phyloP scores from a whole-genome alignment of 2,113 vertebrate genomes.

The Baryphthengus martii region DNA sequence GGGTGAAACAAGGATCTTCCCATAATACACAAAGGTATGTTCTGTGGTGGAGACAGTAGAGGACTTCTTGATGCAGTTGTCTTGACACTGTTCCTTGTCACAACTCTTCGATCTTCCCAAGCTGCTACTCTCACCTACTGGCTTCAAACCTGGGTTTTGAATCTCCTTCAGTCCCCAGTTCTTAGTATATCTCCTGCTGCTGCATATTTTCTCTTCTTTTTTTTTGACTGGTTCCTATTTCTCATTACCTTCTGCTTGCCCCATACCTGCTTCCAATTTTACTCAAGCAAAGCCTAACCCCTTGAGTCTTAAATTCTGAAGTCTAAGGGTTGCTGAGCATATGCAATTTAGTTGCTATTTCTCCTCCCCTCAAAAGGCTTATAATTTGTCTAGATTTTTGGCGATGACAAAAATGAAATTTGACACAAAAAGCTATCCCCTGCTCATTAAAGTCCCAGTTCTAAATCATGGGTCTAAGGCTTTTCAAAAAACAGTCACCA shows the following conservation, averaged over 20 bases:
- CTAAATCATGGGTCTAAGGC: conserved; percentile 22
- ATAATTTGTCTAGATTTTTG: conserved; percentile 21
- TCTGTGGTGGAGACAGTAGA: background rate
- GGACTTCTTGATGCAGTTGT: background rate
- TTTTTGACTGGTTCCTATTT: background rate
- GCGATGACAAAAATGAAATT: conserved; percentile 52
- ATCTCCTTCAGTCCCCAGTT: background rate
- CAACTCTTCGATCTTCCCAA: background rate
- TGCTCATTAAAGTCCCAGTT: conserved; percentile 16
- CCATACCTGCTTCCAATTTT: conserved; percentile 30
- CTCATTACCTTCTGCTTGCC: background rate
- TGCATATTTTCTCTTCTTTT: background rate
- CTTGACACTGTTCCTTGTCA: background rate
- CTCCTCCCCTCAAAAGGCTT: conserved; percentile 30
- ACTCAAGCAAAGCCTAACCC: background rate
- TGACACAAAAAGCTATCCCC: conserved; percentile 30
- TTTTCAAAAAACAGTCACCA: conserved; percentile 13
- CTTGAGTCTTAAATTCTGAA: background rate
- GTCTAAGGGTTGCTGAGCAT: conserved; percentile 35
- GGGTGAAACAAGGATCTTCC: background rate
- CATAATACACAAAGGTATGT: fast-evolving
- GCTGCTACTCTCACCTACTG: background rate
- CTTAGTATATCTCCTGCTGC: background rate
- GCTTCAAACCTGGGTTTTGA: background rate
- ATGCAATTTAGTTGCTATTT: conserved; percentile 30